These are phyloP conservation scores for Xestia sexstrigata DNA, from an alignment of 2,888 invertebrate species.

Conservation along the genomic window DNA sequence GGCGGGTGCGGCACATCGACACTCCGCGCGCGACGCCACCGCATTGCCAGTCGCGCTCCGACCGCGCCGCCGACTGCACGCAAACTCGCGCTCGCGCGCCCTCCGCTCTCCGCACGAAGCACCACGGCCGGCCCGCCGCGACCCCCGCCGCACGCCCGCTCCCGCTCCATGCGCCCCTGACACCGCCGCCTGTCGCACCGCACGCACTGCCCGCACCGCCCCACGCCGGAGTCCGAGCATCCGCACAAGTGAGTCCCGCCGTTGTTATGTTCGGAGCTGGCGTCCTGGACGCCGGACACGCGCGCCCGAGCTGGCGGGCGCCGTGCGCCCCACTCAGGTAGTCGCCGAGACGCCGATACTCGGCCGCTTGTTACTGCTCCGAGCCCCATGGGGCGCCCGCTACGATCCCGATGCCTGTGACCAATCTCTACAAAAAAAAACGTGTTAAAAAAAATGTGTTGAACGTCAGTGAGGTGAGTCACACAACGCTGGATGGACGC, in stretches of 20 bases:
- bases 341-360: constrained; percentile 15
- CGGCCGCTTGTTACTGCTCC: background rate
- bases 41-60: constrained; percentile 77
- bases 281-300: background rate
- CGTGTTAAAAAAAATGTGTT: constrained; percentile 17
- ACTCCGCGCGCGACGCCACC: constrained; percentile 52
- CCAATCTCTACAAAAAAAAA: background rate
- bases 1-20: constrained; percentile 58
- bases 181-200: constrained; percentile 73
- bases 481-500: constrained; percentile 28
- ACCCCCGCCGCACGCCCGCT: constrained; percentile 63
- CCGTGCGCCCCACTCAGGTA: constrained; percentile 48
- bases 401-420: background rate
- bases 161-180: constrained; percentile 82
- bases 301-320: background rate
- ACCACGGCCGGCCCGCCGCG: constrained; percentile 51
- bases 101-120: constrained; percentile 61
- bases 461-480: constrained; percentile 50
- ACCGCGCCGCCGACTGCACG: constrained; percentile 71
- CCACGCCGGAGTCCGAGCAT: constrained; percentile 62
- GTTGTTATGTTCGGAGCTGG: constrained; percentile 6
- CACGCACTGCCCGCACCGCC: constrained; percentile 60
- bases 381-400: constrained; percentile 2
- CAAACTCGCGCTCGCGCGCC: constrained; percentile 49
- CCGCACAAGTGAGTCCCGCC: constrained; percentile 78